A percentile compares a stretch with the other conserved stretches of the same genome.
Evolutionary conservation across 1,140 invertebrate genomes (phyloP).

Genomic region (Leptonema lineaticorne): DNA sequence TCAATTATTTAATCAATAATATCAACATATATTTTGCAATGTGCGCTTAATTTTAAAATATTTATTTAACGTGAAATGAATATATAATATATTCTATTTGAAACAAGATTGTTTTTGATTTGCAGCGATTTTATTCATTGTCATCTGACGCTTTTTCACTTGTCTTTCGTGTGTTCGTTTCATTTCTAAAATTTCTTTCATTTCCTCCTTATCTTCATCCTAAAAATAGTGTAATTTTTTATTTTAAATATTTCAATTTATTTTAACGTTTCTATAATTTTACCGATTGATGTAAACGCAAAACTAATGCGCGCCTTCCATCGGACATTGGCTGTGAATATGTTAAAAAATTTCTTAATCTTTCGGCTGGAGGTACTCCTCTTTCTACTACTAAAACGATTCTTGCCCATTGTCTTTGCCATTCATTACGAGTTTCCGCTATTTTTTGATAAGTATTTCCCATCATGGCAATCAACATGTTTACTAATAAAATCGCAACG

Average conservation of each 20-base stretch:
- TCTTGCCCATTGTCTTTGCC: conserved; percentile 97
- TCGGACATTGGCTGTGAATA: conserved; percentile 97
- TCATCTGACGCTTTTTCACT: conserved; percentile 65
- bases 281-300: conserved; percentile 82
- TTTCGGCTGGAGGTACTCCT: conserved; percentile 84
- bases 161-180: conserved; percentile 79
- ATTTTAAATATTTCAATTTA: neutral
- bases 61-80: neutral
- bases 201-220: conserved; percentile 90
- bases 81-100: conserved; percentile 24
- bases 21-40: conserved; percentile 10
- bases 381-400: conserved; percentile 96
- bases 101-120: conserved; percentile 32
- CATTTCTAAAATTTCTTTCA: conserved; percentile 91
- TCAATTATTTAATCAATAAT: conserved; percentile 40
- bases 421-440: conserved; percentile 95
- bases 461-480: conserved; percentile 99
- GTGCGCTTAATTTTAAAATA: neutral
- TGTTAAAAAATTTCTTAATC: conserved; percentile 78
- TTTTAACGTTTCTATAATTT: conserved; percentile 38
- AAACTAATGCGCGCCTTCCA: conserved; percentile 80
- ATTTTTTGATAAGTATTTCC: conserved; percentile 98
- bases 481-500: conserved; percentile 91
- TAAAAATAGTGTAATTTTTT: conserved; percentile 56
- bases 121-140: conserved; percentile 21